These are phyloP conservation scores for Drosophila nebulosa DNA, from an alignment of 1,140 invertebrate species.

Conservation along the genomic window DNA sequence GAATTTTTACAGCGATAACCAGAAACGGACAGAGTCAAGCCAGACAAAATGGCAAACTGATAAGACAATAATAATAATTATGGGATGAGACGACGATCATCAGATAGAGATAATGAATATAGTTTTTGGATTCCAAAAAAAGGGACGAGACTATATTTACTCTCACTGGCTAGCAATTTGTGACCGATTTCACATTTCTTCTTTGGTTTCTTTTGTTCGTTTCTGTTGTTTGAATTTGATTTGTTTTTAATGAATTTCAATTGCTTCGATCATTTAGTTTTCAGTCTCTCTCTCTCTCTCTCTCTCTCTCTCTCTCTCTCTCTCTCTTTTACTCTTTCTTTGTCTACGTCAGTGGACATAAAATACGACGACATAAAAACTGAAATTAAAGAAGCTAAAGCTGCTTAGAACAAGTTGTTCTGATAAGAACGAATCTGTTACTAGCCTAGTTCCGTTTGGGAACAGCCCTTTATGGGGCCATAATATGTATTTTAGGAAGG, in stretches of 20 bases:
- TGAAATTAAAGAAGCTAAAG: neutral
- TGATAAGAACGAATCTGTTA: neutral
- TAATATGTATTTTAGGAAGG: neutral
- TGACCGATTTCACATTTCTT: conserved; percentile 24
- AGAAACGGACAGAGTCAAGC: neutral
- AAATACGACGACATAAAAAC: neutral
- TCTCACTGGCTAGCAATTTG: conserved; percentile 1
- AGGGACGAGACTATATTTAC: neutral
- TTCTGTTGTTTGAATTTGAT: conserved; percentile 33
- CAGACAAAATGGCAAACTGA: neutral
- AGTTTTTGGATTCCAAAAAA: no score
- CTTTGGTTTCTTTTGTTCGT: conserved; percentile 11
- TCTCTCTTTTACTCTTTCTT: neutral
- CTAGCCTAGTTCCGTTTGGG: neutral
- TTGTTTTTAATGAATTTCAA: conserved; percentile 57
- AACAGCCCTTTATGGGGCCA: neutral
- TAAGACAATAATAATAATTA: neutral
- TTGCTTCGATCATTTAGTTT: conserved; percentile 11
- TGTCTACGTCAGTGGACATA: neutral
- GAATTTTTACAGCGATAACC: neutral
- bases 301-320: neutral
- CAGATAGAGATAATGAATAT: neutral
- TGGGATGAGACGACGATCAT: neutral
- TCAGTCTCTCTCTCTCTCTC: neutral
- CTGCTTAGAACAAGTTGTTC: neutral